phyloP scores from a whole-genome alignment of 2,888 invertebrate genomes.

The Patella pellucida region DNA sequence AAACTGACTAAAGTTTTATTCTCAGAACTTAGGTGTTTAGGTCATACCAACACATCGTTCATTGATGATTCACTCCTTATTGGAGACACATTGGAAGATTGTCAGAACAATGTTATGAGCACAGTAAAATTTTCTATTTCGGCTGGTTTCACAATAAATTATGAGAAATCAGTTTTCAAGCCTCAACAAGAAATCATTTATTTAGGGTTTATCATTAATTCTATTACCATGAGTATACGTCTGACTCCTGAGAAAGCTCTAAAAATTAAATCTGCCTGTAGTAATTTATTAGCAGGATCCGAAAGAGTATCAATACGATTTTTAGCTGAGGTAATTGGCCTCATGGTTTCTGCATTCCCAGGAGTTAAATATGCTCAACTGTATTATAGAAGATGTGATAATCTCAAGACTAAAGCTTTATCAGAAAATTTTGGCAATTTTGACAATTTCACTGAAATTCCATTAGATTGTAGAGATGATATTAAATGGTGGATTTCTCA shows the following conservation, averaged over 20 bases:
- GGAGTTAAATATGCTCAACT: slow-evolving; percentile 18
- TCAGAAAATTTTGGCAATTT: slow-evolving; percentile 21
- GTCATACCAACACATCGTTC: slow-evolving; percentile 14
- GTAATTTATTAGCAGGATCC: not conserved
- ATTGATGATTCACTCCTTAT: slow-evolving; percentile 15
- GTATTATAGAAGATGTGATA: slow-evolving; percentile 21
- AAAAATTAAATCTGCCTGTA: slow-evolving; percentile 2
- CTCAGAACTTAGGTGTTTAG: slow-evolving; percentile 2
- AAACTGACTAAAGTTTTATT: slow-evolving; percentile 2
- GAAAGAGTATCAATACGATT: not conserved
- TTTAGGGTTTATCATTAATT: not conserved
- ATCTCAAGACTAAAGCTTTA: slow-evolving; percentile 17
- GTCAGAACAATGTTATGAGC: slow-evolving; percentile 14
- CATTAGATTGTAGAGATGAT: slow-evolving; percentile 8
- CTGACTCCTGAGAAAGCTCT: not conserved
- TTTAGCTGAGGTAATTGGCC: slow-evolving; percentile 21
- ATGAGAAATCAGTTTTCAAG: slow-evolving; percentile 17
- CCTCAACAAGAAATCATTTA: not conserved
- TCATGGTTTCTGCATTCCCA: slow-evolving; percentile 17
- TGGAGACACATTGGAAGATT: slow-evolving; percentile 13
- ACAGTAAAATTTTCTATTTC: slow-evolving; percentile 4
- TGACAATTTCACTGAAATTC: not conserved
- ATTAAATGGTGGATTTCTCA: slow-evolving; percentile 27
- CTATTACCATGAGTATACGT: not conserved
- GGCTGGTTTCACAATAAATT: slow-evolving; percentile 9